Percentiles rank a stretch among this genome's conserved stretches.
Evolutionary conservation across 2,113 vertebrate genomes (phyloP).

Genomic region (Muscicapa adusta): DNA sequence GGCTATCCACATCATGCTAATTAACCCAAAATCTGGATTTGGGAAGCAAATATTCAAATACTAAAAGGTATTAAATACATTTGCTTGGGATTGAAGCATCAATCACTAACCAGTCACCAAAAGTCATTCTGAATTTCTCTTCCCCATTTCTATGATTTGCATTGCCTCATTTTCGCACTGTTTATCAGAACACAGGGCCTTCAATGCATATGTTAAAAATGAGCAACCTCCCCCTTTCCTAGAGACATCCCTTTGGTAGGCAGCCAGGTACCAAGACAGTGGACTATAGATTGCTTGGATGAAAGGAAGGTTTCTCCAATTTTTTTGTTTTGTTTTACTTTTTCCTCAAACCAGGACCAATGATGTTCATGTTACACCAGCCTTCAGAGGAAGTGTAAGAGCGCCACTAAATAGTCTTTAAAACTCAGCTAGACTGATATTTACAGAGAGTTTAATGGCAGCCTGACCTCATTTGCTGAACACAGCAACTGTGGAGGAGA

Average conservation of each 20-base stretch:
- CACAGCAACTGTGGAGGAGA: background rate
- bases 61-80: background rate
- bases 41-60: background rate
- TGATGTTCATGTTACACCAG: background rate
- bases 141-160: background rate
- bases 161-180: background rate
- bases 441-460: background rate
- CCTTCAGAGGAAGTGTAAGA: background rate
- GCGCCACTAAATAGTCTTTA: background rate
- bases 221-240: background rate
- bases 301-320: background rate
- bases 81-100: background rate
- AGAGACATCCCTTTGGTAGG: background rate
- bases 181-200: background rate
- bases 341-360: background rate
- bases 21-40: background rate
- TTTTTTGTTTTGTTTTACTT: background rate
- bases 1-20: background rate
- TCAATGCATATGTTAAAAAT: background rate
- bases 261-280: accelerated
- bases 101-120: background rate
- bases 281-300: no score
- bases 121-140: background rate
- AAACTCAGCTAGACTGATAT: background rate
- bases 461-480: background rate